Base-by-base conservation (phyloP, 2,113 vertebrate species). In the Scartelaos histophorus region DNA sequence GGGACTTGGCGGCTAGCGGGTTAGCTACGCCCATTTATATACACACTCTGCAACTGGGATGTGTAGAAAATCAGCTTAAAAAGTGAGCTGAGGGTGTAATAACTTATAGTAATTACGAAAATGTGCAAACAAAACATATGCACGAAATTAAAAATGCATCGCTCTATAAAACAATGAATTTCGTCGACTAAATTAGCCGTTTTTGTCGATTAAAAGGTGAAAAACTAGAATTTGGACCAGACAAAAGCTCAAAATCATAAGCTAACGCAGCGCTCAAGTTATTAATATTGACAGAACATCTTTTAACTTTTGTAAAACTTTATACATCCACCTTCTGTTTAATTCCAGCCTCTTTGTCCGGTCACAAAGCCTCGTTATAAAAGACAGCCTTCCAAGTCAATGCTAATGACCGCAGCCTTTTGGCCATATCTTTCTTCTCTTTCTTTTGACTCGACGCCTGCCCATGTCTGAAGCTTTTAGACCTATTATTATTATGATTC, bases 401-500 rank as follows among this genome's bases (percentile, higher is more conserved):
- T 65, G 66, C 65, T 58, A 61, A 65, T 67, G 61, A 78, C 67
- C 25, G 3, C 62, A 66, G 64, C 54, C 75, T 79, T 81, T 35
- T 61, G 45, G 58, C 57, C 35, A 86, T 45, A 53, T 71, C 60
- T 69, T 58, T 43, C 65, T 74, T 70, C 47, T 5, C 56, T 73
- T 29, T 21, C 60, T 25, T 72, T 82, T 58, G 56, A 58, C 56
- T 70, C 24, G 60, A 69, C 76, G 51, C 61, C 24, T 82, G 72
- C 69, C 75, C 38, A 73, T 5, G 75, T 68, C 72, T 10, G n/a
- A 76, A 76, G 83, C 79, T 87, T 82, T 82, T 79, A 79, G 79
- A 43, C 3, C 11, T 56, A 56, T 56, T 57, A 13, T 58, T 61
- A 58, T 58, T 43, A 73, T 80, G 80, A 80, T 79, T 80, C 78